phyloP scores from a whole-genome alignment of 2,888 invertebrate genomes.

The Caenorhabditis plicata region DNA sequence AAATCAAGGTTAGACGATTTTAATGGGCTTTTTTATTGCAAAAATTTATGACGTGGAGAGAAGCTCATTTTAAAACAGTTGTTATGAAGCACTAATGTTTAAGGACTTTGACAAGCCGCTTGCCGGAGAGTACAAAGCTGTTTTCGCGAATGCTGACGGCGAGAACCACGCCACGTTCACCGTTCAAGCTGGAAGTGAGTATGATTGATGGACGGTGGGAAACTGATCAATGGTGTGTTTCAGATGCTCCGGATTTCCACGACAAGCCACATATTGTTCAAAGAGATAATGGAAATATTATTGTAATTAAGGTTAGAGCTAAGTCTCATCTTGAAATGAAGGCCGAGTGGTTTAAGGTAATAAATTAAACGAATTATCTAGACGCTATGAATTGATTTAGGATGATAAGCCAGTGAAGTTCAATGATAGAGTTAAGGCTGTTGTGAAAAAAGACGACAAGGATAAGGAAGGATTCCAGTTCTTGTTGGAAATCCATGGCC shows the following conservation, averaged over 20 bases:
- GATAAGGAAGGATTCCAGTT: constrained; percentile 62
- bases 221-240: constrained; percentile 2
- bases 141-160: constrained; percentile 56
- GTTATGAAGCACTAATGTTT: constrained; percentile 3
- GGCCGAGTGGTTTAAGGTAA: constrained; percentile 64
- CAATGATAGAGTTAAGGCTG: constrained; percentile 62
- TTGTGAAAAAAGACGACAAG: constrained; percentile 64
- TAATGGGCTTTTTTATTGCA: neutral
- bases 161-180: constrained; percentile 63
- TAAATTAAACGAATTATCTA: neutral
- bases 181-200: constrained; percentile 63
- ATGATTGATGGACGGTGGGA: neutral
- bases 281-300: constrained; percentile 63
- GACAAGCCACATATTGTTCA: constrained; percentile 66
- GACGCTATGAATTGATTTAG: too few species aligned
- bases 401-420: constrained; percentile 64
- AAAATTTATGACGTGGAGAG: neutral
- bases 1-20: constrained; percentile 55
- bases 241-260: constrained; percentile 66
- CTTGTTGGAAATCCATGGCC: constrained; percentile 60
- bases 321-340: constrained; percentile 65
- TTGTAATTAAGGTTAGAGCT: constrained; percentile 64
- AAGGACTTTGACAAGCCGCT: constrained; percentile 65
- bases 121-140: constrained; percentile 64
- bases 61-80: neutral